Evolutionary conservation across 2,797 vertebrate species (phyloP), one percentile per base, ranked within the genome.

Genomic region (Threskiornis aethiopicus): DNA sequence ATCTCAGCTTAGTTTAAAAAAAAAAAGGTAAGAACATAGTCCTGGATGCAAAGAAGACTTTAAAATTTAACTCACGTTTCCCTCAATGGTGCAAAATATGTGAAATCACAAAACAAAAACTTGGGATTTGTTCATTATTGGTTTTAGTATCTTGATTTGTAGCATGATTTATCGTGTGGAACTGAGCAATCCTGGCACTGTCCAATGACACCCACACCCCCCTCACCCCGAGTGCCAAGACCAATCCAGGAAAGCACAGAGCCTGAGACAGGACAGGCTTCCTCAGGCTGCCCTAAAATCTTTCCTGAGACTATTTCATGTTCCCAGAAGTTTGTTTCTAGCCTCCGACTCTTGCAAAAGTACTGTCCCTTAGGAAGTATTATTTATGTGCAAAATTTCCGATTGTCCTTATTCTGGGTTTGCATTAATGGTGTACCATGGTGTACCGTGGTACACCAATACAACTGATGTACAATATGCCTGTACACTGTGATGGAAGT

Each of bases 151-250:
- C 42, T 76, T 85, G 44, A 77, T 59, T 81, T 71, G 17, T 37
- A 69, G 11, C 24, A 39, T 1, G 3, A 65, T 90, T 70, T 77
- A 28, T 51, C 0, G 0, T 2, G 21, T 24, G 12, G 21, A 44
- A 49, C 7, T 33, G 19, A 76, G 24, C 9, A 72, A 65, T 42
- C 7, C 19, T 31, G 19, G 29, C 18, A 29, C 25, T 46, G 71
- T 46, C 14, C 35, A 65, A 13, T 8, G 17, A 51, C 46, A 57
- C 13, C 2, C 41, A 41, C 41, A 41, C 41, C 41, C 3, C 5
- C 5, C 20, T 13, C 22, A 16, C 4, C 8, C 14, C 3, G 1
- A 29, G 20, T 16, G 25, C 22, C 22, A 55, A 84, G 61, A 54
- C 10, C 26, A 64, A 2, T 44, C 8, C 9, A 14, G 28, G 11